A percentile compares a stretch with the other conserved stretches of the same genome.
Conservation (phyloP, 2,888 invertebrate genomes). For the Ectemnius lituratus region DNA sequence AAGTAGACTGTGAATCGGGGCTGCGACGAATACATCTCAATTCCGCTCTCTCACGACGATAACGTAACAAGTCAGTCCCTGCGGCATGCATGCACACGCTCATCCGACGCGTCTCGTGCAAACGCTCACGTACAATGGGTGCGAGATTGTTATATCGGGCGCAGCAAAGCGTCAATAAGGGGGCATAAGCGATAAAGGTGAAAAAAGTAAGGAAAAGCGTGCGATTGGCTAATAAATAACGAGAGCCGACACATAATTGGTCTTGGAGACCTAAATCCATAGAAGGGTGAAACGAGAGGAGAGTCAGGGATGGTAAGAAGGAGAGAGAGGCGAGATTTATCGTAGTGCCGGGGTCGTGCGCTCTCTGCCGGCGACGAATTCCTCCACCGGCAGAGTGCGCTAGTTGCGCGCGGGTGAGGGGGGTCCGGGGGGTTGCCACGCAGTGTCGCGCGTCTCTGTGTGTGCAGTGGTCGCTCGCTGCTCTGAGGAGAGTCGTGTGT, state of each 20-base stretch:
- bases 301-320: neutral
- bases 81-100: no score
- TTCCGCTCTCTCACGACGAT: no score
- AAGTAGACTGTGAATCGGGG: no score
- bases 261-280: slow-evolving; percentile 41
- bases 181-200: neutral
- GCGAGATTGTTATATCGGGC: neutral
- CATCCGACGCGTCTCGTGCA: neutral
- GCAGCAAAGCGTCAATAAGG: no score
- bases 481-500: no score
- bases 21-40: no score
- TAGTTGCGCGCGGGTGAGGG: slow-evolving; percentile 33
- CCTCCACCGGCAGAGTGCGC: slow-evolving; percentile 54
- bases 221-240: slow-evolving; percentile 7
- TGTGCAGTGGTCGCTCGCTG: slow-evolving; percentile 1
- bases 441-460: slow-evolving; percentile 1
- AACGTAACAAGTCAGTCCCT: no score
- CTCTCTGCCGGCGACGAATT: slow-evolving; percentile 60
- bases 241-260: slow-evolving; percentile 11
- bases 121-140: neutral
- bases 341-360: slow-evolving; percentile 39
- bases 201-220: neutral
- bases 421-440: neutral
- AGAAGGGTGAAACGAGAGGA: slow-evolving; percentile 26
- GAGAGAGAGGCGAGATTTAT: slow-evolving; percentile 32